These are phyloP conservation scores for Micromys minutus DNA, from an alignment of 2,113 vertebrate genomes.

Conservation along the genomic window DNA sequence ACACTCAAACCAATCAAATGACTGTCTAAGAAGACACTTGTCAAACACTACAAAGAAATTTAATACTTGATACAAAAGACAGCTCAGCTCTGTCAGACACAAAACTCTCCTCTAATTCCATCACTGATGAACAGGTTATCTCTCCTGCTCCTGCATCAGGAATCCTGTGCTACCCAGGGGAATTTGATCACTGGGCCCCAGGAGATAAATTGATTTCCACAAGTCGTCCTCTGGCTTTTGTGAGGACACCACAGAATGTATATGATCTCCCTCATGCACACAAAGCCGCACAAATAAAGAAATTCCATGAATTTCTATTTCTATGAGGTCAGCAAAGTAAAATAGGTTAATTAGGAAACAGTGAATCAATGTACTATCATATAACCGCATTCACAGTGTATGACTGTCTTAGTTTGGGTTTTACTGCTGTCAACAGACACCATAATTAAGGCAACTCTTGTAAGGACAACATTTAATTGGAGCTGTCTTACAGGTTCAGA, in stretches of 20 bases:
- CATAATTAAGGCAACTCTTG: no score
- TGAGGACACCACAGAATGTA: neutral
- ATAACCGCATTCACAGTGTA: neutral
- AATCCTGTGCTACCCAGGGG: no score
- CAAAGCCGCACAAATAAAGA: neutral
- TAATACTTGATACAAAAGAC: neutral
- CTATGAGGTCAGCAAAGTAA: constrained; percentile 41
- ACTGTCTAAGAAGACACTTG: neutral
- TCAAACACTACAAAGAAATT: neutral
- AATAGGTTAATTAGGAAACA: neutral
- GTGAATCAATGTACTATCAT: neutral
- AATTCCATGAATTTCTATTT: constrained; percentile 35
- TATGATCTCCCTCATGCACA: neutral
- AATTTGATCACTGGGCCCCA: no score
- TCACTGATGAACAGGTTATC: neutral
- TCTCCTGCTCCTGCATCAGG: no score
- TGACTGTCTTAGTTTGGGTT: no score
- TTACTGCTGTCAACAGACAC: no score
- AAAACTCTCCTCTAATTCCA: neutral
- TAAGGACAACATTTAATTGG: no score
- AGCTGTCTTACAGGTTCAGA: no score
- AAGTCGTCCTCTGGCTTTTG: neutral
- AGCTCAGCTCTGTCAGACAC: neutral
- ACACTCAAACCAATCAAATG: neutral
- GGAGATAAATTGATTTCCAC: neutral